Evolutionary conservation across 2,113 vertebrate genomes (phyloP), one percentile per base, ranked within the genome.

Genomic region (Polyodon spathula): DNA sequence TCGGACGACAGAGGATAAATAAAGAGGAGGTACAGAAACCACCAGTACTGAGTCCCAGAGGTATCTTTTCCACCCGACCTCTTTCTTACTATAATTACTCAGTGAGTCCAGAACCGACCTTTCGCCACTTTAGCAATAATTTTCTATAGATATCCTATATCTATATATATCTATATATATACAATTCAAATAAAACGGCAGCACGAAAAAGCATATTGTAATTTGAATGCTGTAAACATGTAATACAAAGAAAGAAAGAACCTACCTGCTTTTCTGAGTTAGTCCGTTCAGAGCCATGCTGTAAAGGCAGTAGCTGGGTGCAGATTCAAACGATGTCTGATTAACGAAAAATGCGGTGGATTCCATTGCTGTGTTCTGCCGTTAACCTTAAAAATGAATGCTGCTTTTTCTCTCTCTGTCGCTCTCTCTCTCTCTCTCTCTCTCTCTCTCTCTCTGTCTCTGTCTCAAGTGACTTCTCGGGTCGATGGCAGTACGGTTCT

Each of bases 231-330:
- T 40, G 7, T 8, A 41, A 40, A 57, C 40, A 41, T 14, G 37
- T 40, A 57, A 15, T 37, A 41, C 39, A 57, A 16, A 7, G 14
- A 14, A n/a, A 38, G 51, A 14, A 37, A 40, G 17, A 0, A 16
- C 68, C 48, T 68, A 83, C 81, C 81, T 78, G 73, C 40, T 44
- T 40, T 12, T 54, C 17, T 54, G 40, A 27, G 68, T 40, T 27
- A 59, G 66, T 48, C 61, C 37, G 15, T 58, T 27, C 40, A 59
- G 37, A 61, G 53, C 62, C 51, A 14, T 62, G 42, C 54, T 55
- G 37, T 10, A 37, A 27, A 56, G 59, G n/a, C 62, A 40, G 6
- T 67, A 63, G 37, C 37, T 48, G 14, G 59, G 62, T 14, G 16
- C 60, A 1, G 66, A 40, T 55, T 42, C 38, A 37, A 64, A 64